phyloP scores from a whole-genome alignment of 2,797 vertebrate species.

The Pyrrhura leucotis region DNA sequence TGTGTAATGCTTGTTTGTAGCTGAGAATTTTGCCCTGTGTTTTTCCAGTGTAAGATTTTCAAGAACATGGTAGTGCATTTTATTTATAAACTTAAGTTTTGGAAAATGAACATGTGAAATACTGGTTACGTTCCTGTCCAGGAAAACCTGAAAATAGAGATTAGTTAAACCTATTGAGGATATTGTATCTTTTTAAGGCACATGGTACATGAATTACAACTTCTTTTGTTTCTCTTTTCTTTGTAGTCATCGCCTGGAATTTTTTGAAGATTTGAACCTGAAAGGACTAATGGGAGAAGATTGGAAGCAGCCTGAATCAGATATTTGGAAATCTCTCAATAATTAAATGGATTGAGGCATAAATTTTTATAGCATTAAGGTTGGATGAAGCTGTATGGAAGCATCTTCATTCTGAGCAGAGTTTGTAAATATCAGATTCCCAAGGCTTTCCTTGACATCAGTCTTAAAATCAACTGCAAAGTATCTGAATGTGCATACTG shows the following conservation, averaged over 20 bases:
- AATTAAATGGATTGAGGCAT: background rate
- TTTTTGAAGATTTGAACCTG: constrained; percentile 73
- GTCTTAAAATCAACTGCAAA: background rate
- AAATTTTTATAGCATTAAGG: background rate
- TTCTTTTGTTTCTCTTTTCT: background rate
- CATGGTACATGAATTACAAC: background rate
- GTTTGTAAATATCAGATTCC: background rate
- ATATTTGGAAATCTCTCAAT: constrained; percentile 58
- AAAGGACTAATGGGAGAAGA: constrained; percentile 66
- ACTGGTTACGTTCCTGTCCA: background rate
- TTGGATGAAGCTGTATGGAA: background rate
- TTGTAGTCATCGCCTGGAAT: constrained; percentile 78
- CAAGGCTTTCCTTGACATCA: background rate
- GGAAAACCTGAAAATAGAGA: background rate
- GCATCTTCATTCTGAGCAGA: background rate
- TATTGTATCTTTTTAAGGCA: background rate
- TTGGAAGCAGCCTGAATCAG: constrained; percentile 75
- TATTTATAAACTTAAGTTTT: background rate
- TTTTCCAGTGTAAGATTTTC: background rate
- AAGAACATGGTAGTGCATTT: background rate
- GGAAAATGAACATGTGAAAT: background rate
- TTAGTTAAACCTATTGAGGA: background rate
- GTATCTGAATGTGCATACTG: background rate
- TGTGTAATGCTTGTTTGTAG: background rate
- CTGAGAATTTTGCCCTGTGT: background rate